Evolutionary conservation across 2,888 invertebrate species (phyloP).

Genomic region (Xestia xanthographa): DNA sequence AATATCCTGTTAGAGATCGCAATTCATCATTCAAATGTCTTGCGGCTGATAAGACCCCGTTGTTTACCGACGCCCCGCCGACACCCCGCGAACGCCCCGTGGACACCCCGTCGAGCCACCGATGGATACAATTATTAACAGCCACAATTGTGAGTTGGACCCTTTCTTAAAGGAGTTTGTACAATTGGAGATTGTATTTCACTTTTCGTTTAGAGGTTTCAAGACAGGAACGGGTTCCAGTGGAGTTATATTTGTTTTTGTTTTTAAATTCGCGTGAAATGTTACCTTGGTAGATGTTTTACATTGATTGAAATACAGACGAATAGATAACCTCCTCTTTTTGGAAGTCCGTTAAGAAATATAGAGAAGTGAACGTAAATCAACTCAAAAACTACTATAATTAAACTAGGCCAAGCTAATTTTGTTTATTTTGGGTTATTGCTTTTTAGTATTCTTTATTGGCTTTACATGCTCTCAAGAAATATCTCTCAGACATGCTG

Average conservation of each 20-base stretch:
- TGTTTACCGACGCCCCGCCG: slow-evolving; percentile 48
- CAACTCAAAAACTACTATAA: not conserved
- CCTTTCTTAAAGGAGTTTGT: slow-evolving; percentile 57
- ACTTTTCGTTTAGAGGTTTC: not conserved
- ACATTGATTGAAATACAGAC: not conserved
- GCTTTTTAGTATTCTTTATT: too few relatives aligned
- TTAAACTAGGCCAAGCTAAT: slow-evolving; percentile 4
- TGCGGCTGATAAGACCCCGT: slow-evolving; percentile 56
- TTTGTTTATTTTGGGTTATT: too few relatives aligned
- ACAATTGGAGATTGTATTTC: slow-evolving; percentile 49
- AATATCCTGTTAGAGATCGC: slow-evolving; percentile 46
- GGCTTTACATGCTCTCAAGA: too few relatives aligned
- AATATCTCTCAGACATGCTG: too few relatives aligned
- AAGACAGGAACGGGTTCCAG: not conserved
- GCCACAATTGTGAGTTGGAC: slow-evolving; percentile 51
- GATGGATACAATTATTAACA: slow-evolving; percentile 62
- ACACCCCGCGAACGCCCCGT: slow-evolving; percentile 12
- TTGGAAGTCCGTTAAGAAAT: too few relatives aligned
- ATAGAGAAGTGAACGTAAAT: not conserved
- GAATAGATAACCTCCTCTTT: too few relatives aligned
- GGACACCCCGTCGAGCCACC: slow-evolving; percentile 17
- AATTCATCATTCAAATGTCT: slow-evolving; percentile 66
- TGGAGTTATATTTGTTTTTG: not conserved
- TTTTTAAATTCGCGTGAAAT: slow-evolving; percentile 1
- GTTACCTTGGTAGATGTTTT: not conserved